Percentiles rank a stretch among this genome's conserved stretches.
These are phyloP conservation scores for Bergia puertoricense DNA, from an alignment of 92 coral and sea anemone genomes.

Conservation along the genomic window DNA sequence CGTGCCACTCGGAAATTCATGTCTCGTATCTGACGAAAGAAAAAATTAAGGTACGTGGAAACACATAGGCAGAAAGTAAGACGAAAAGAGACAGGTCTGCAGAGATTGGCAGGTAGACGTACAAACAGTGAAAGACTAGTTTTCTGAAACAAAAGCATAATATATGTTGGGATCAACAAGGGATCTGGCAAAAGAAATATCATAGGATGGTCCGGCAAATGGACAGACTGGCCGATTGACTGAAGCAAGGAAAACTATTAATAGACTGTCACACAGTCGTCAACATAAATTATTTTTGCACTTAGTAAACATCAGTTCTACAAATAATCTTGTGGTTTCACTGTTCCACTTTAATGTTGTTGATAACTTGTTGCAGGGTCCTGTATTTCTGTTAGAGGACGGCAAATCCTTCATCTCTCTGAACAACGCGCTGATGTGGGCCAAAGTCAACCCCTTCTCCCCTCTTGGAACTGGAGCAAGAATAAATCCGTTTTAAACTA, in stretches of 20 bases:
- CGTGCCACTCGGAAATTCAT: conserved; percentile 80
- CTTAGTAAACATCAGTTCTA: too few species aligned
- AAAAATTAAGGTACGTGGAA: conserved; percentile 70
- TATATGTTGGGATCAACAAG: too few species aligned
- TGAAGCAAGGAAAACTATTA: too few species aligned
- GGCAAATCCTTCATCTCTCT: conserved; percentile 88
- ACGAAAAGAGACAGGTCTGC: too few species aligned
- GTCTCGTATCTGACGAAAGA: conserved; percentile 84
- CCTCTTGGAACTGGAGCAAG: conserved; percentile 90
- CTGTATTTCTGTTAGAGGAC: conserved; percentile 81
- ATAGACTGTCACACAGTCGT: too few species aligned
- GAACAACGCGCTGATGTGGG: conserved; percentile 99
- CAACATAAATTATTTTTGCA: background rate
- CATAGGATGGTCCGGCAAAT: too few species aligned
- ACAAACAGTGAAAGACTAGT: too few species aligned
- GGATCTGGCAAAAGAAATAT: too few species aligned
- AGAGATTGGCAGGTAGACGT: background rate
- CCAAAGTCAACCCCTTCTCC: conserved; percentile 94
- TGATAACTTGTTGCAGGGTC: conserved; percentile 64
- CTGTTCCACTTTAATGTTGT: background rate
- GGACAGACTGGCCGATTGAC: too few species aligned
- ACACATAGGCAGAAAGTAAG: background rate
- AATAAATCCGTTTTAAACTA: conserved; percentile 75
- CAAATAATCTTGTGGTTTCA: background rate
- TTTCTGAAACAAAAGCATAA: too few species aligned